Evolutionary conservation across 1,140 invertebrate genomes (phyloP).

Genomic region (Drosophila athabasca): DNA sequence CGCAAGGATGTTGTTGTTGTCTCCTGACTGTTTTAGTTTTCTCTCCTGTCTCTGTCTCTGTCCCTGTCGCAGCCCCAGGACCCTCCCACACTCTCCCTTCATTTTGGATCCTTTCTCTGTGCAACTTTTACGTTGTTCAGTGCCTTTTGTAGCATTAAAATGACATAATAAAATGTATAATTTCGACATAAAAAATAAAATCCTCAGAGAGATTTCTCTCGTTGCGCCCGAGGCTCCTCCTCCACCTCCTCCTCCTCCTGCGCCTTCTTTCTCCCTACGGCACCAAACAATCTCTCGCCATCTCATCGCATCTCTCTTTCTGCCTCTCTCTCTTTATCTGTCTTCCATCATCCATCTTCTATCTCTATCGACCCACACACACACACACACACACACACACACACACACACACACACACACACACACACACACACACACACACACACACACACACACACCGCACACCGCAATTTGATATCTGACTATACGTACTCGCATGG

Average conservation of each 20-base stretch:
- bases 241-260: not conserved
- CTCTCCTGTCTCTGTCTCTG: slow-evolving; percentile 24
- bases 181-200: slow-evolving; percentile 71
- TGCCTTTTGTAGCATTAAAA: slow-evolving; percentile 53
- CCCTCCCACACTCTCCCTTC: too few relatives aligned
- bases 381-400: not conserved
- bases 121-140: slow-evolving; percentile 14
- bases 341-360: not conserved
- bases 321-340: not conserved
- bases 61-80: too few relatives aligned
- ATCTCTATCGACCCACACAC: slow-evolving; percentile 1
- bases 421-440: too few relatives aligned
- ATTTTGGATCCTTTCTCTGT: not conserved
- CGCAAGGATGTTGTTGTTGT: slow-evolving; percentile 11
- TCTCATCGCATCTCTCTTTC: not conserved
- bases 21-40: slow-evolving; percentile 44
- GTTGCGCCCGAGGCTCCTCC: slow-evolving; percentile 4
- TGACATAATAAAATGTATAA: slow-evolving; percentile 79
- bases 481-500: slow-evolving; percentile 40
- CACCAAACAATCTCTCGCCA: not conserved
- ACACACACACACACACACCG: not conserved
- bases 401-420: not conserved
- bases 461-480: slow-evolving; percentile 55
- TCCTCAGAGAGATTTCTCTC: slow-evolving; percentile 67
- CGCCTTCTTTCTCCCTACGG: too few relatives aligned